phyloP scores from a whole-genome alignment of 2,113 vertebrate genomes.

The Ornithorhynchus anatinus region DNA sequence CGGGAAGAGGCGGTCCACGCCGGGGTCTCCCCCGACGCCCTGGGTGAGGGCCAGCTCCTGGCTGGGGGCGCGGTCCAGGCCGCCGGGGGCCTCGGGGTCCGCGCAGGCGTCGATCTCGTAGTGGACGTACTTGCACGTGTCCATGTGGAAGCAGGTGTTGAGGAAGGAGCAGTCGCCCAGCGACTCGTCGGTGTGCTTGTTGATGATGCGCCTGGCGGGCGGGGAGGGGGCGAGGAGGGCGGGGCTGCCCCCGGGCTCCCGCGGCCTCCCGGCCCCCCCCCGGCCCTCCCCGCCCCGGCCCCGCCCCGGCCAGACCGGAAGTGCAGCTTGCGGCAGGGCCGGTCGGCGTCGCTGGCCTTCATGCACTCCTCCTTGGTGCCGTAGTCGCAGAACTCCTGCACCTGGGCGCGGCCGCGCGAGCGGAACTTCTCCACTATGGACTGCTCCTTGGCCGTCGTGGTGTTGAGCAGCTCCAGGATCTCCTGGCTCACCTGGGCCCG shows the following conservation, averaged over 20 bases:
- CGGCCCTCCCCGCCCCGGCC: neutral
- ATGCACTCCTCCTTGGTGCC: constrained; percentile 93
- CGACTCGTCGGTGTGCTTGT: constrained; percentile 92
- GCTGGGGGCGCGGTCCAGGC: constrained; percentile 62
- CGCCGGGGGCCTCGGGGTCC: constrained; percentile 74
- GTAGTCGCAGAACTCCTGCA: constrained; percentile 93
- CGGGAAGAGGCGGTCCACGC: constrained; percentile 86
- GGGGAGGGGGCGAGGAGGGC: neutral
- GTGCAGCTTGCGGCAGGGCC: constrained; percentile 88
- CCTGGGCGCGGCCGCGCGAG: constrained; percentile 89
- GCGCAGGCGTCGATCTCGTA: constrained; percentile 88
- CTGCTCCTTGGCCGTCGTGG: constrained; percentile 92
- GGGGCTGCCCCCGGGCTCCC: neutral
- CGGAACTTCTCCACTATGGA: constrained; percentile 94
- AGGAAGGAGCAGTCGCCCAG: constrained; percentile 93
- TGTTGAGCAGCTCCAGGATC: constrained; percentile 90
- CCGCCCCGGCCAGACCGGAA: constrained; percentile 78
- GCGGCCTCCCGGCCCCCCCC: neutral
- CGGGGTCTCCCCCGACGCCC: constrained; percentile 76
- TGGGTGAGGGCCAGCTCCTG: constrained; percentile 78
- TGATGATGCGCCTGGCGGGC: constrained; percentile 86
- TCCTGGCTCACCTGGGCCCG: constrained; percentile 86
- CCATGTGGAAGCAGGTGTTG: constrained; percentile 96
- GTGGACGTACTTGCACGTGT: constrained; percentile 94
- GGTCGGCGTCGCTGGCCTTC: constrained; percentile 79